A percentile compares a stretch with the other conserved stretches of the same genome.
These are phyloP conservation scores for Meganola albula DNA, from an alignment of 2,888 invertebrate species.

Conservation along the genomic window DNA sequence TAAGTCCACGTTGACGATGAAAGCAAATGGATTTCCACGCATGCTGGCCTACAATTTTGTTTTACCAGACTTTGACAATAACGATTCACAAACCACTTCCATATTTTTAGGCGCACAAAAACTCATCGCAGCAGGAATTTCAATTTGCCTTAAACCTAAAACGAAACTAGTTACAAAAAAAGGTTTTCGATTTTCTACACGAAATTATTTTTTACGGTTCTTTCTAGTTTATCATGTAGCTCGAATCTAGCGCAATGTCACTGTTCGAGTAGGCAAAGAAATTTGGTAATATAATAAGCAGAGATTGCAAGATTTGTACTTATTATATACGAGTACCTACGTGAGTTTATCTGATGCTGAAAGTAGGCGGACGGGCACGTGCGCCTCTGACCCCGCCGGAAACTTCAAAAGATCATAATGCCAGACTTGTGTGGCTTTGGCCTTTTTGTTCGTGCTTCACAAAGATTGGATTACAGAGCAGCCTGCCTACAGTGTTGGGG, in stretches of 20 bases:
- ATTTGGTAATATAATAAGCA: slow-evolving; percentile 26
- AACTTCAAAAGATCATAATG: slow-evolving; percentile 38
- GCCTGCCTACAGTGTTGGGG: slow-evolving; percentile 13
- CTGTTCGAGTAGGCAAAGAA: slow-evolving; percentile 24
- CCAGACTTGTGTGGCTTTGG: slow-evolving; percentile 29
- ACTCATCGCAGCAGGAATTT: slow-evolving; percentile 4
- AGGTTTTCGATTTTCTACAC: slow-evolving; percentile 10
- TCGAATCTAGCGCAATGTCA: slow-evolving; percentile 14
- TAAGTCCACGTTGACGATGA: slow-evolving; percentile 5
- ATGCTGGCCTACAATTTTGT: slow-evolving; percentile 4
- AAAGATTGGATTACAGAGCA: slow-evolving; percentile 33
- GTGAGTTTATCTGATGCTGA: slow-evolving; percentile 37
- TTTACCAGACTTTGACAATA: slow-evolving; percentile 7
- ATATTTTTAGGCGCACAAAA: slow-evolving; percentile 7
- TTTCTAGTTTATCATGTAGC: slow-evolving; percentile 13
- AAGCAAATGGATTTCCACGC: slow-evolving; percentile 5
- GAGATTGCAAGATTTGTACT: slow-evolving; percentile 33
- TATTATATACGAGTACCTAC: slow-evolving; percentile 45
- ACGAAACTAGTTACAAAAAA: slow-evolving; percentile 10
- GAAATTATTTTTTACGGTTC: slow-evolving; percentile 14
- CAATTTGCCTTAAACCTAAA: slow-evolving; percentile 12
- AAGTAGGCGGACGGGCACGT: slow-evolving; percentile 43
- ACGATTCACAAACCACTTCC: slow-evolving; percentile 5
- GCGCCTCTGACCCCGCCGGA: slow-evolving; percentile 45
- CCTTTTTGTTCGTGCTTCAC: slow-evolving; percentile 32